A percentile compares a stretch with the other conserved stretches of the same genome.
phyloP scores from a whole-genome alignment of 2,888 invertebrate species.

The Coelinius sp. region DNA sequence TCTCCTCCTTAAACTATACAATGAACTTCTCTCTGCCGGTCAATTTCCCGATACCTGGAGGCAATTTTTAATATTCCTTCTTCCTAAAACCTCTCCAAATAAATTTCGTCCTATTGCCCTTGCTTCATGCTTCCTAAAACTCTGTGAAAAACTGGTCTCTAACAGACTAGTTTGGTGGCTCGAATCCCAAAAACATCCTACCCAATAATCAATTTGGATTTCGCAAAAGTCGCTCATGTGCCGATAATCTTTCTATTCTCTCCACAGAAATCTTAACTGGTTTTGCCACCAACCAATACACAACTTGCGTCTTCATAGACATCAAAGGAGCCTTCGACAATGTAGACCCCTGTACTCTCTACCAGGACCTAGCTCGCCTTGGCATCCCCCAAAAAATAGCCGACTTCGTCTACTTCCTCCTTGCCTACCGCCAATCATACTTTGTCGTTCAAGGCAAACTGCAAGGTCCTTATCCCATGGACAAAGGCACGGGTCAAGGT shows the following conservation, averaged over 20 bases:
- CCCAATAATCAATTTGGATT: background rate
- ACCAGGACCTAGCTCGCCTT: background rate
- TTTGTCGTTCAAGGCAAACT: conserved; percentile 21
- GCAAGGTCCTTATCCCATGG: conserved; percentile 4
- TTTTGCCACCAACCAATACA: background rate
- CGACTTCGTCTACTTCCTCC: conserved; percentile 25
- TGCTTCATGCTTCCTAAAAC: background rate
- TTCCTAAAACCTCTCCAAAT: background rate
- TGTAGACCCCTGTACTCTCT: conserved; percentile 1
- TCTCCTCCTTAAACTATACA: too few species aligned
- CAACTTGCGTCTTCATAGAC: conserved; percentile 18
- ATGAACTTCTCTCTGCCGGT: too few species aligned
- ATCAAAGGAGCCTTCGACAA: conserved; percentile 37
- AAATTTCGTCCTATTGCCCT: background rate
- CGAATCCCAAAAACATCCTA: background rate
- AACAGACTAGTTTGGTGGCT: background rate
- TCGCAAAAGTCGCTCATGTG: background rate
- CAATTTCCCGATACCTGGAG: background rate
- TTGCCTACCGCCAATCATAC: conserved; percentile 3
- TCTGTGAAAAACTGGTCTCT: background rate
- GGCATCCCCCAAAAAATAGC: background rate
- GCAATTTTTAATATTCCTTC: background rate
- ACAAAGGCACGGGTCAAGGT: conserved; percentile 35
- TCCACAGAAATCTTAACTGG: conserved; percentile 16
- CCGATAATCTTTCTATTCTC: conserved; percentile 27